phyloP scores from a whole-genome alignment of 2,797 vertebrate species.

The Ctenopoma multispine region DNA sequence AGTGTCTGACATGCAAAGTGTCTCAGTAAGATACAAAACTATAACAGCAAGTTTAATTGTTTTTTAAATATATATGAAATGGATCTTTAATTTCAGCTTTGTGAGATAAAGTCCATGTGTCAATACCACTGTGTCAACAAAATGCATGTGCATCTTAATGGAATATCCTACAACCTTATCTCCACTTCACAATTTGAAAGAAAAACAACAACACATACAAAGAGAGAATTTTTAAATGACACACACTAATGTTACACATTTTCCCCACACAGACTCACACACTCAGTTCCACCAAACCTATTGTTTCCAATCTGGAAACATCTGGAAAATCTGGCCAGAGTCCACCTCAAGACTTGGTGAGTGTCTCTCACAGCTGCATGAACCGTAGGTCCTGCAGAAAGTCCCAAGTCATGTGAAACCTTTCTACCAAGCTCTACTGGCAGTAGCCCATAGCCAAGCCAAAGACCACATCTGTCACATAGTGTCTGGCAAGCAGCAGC shows the following conservation, averaged over 20 bases:
- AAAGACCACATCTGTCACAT: slow-evolving; percentile 91
- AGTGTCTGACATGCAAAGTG: background rate
- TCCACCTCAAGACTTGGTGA: slow-evolving; percentile 60
- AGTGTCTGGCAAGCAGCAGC: slow-evolving; percentile 92
- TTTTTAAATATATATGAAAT: background rate
- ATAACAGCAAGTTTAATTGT: slow-evolving; percentile 3
- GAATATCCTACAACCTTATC: background rate
- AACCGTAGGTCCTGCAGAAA: slow-evolving; percentile 74
- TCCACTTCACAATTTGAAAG: no score
- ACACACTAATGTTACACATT: slow-evolving; percentile 39
- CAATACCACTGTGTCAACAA: slow-evolving; percentile 21
- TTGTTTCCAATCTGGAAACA: slow-evolving; percentile 58
- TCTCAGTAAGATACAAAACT: background rate
- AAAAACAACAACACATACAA: background rate
- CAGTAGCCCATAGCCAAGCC: slow-evolving; percentile 91
- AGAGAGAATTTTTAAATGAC: slow-evolving; percentile 11
- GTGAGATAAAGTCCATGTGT: slow-evolving; percentile 12
- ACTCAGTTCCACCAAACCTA: slow-evolving; percentile 27
- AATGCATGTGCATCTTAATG: background rate
- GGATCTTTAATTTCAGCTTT: slow-evolving; percentile 4
- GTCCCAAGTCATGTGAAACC: slow-evolving; percentile 89
- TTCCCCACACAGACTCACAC: slow-evolving; percentile 3
- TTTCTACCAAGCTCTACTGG: slow-evolving; percentile 90
- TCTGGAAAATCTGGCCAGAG: slow-evolving; percentile 56
- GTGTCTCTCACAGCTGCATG: slow-evolving; percentile 60